Conservation (phyloP, 2,797 vertebrate genomes). For the Gila robusta region DNA sequence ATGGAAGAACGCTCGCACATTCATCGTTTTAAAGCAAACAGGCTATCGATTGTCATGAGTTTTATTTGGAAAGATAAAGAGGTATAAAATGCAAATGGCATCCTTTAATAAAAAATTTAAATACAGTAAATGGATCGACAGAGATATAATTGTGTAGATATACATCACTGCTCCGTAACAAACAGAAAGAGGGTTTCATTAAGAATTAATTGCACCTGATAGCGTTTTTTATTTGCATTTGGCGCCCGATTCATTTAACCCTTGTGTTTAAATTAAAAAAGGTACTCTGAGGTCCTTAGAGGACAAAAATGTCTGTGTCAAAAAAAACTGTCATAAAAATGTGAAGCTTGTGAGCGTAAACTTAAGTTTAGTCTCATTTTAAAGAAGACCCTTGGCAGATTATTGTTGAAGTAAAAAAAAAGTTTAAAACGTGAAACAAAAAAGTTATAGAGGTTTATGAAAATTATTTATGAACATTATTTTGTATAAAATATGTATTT, state of each 20-base stretch:
- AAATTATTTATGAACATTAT: too few species aligned
- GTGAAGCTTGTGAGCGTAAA: too few species aligned
- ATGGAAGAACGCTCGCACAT: background rate
- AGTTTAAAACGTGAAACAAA: too few species aligned
- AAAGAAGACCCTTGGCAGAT: too few species aligned
- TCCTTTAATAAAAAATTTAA: background rate
- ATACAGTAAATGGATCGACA: background rate
- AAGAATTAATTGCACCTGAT: background rate
- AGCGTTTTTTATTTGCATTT: background rate
- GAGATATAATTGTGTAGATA: background rate
- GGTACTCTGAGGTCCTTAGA: too few species aligned
- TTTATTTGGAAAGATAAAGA: constrained; percentile 21
- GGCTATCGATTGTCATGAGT: background rate
- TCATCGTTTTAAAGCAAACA: background rate
- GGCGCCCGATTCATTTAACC: background rate
- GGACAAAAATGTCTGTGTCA: too few species aligned
- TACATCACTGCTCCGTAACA: background rate
- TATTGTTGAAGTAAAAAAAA: too few species aligned
- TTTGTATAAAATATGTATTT: too few species aligned
- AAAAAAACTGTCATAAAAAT: too few species aligned
- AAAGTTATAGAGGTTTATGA: too few species aligned
- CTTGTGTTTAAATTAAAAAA: too few species aligned
- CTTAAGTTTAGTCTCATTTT: too few species aligned
- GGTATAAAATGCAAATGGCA: background rate
- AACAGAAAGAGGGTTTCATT: background rate